Percentiles rank a stretch among this genome's conserved stretches.
phyloP scores from a whole-genome alignment of 2,888 invertebrate species.

The Eumacrocentrus americanus region DNA sequence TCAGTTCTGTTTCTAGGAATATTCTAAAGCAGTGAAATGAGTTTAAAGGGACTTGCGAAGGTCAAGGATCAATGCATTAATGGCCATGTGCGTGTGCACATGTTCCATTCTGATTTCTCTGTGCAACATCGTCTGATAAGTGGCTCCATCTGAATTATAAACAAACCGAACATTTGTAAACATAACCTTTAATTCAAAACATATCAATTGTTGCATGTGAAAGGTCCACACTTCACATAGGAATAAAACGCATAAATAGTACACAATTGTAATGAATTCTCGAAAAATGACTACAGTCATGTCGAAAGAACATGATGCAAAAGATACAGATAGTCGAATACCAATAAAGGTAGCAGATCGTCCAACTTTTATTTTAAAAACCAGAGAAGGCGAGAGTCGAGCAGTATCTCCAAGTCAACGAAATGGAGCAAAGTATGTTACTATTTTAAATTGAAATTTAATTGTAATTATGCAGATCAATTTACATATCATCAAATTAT shows the following conservation, averaged over 20 bases:
- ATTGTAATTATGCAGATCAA: not conserved
- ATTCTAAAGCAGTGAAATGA: too few relatives aligned
- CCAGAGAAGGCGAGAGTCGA: slow-evolving; percentile 69
- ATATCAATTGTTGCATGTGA: not conserved
- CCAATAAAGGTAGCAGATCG: slow-evolving; percentile 54
- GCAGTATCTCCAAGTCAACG: slow-evolving; percentile 69
- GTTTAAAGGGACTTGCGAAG: too few relatives aligned
- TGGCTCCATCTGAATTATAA: too few relatives aligned
- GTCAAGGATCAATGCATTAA: too few relatives aligned
- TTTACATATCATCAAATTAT: too few relatives aligned
- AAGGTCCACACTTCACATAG: too few relatives aligned
- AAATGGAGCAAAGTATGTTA: slow-evolving; percentile 51
- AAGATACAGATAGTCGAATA: slow-evolving; percentile 50
- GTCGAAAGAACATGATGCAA: slow-evolving; percentile 50
- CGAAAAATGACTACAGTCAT: slow-evolving; percentile 46
- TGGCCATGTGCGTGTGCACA: not conserved
- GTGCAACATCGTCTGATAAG: too few relatives aligned
- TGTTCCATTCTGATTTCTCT: too few relatives aligned
- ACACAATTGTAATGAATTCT: slow-evolving; percentile 40
- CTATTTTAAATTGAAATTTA: not conserved
- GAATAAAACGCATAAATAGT: not conserved
- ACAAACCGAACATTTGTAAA: too few relatives aligned
- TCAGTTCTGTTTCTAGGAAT: too few relatives aligned
- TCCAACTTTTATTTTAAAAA: slow-evolving; percentile 74
- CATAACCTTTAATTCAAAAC: slow-evolving; percentile 3